Evolutionary conservation across 2,113 vertebrate species (phyloP).

Genomic region (Cyanoramphus novaezelandiae): DNA sequence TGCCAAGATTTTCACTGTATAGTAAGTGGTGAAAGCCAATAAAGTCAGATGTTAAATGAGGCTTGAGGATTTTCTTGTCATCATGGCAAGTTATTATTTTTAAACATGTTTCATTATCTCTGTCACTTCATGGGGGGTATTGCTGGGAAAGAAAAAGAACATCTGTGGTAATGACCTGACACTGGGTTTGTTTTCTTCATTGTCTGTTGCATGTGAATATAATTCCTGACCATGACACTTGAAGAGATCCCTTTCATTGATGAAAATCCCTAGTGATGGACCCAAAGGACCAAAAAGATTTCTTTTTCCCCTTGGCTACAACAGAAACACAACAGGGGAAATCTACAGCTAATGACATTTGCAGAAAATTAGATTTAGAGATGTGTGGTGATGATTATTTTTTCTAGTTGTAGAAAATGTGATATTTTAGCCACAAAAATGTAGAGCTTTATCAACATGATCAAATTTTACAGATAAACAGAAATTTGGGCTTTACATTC

Average conservation of each 20-base stretch:
- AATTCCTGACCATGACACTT: neutral
- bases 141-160: neutral
- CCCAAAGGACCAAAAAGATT: neutral
- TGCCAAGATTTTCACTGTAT: neutral
- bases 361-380: neutral
- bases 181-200: neutral
- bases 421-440: neutral
- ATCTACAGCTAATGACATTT: conserved; percentile 16
- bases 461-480: neutral
- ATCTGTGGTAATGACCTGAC: neutral
- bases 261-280: neutral
- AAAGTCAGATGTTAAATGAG: conserved; percentile 34
- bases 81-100: conserved; percentile 2
- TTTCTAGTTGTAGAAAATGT: neutral
- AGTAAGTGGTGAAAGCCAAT: neutral
- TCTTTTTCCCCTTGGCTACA: neutral
- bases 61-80: conserved; percentile 29
- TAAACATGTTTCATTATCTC: conserved; percentile 8
- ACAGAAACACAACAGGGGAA: neutral
- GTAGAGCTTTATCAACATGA: neutral
- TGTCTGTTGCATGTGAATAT: neutral
- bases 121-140: neutral
- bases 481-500: neutral
- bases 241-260: neutral
- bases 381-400: neutral